Evolutionary conservation across 2,113 vertebrate species (phyloP).

Genomic region (Oenanthe oenanthe): DNA sequence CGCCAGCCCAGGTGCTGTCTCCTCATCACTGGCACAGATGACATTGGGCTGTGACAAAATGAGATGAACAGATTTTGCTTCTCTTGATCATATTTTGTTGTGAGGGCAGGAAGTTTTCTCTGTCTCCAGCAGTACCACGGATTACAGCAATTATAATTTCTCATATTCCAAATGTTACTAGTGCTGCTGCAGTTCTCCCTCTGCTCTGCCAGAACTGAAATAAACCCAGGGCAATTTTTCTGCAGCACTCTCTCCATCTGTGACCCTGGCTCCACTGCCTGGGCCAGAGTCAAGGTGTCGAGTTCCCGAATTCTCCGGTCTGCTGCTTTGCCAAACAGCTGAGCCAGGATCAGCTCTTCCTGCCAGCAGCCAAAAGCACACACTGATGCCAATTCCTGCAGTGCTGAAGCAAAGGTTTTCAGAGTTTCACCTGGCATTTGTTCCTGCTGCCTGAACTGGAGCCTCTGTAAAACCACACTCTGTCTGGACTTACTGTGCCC

Average conservation of each 20-base stretch:
- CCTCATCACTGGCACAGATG: background rate
- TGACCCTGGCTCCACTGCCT: background rate
- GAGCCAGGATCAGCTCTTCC: conserved; percentile 36
- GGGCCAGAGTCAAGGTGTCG: background rate
- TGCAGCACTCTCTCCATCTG: conserved; percentile 28
- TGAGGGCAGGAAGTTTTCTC: background rate
- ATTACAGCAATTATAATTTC: background rate
- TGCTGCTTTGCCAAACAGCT: conserved; percentile 27
- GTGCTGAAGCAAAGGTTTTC: background rate
- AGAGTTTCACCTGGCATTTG: conserved; percentile 40
- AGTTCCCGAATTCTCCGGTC: background rate
- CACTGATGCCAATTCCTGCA: background rate
- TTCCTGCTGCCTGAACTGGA: conserved; percentile 10
- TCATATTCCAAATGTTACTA: background rate
- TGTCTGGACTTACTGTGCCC: background rate
- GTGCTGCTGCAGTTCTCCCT: background rate
- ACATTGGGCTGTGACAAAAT: background rate
- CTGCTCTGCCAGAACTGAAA: background rate
- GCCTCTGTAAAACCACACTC: background rate
- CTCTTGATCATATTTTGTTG: background rate
- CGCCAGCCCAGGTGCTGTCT: background rate
- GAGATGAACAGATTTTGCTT: background rate
- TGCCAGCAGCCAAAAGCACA: conserved; percentile 51
- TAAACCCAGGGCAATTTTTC: background rate
- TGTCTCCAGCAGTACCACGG: background rate